Evolutionary conservation across 2,113 vertebrate genomes (phyloP).

Genomic region (Cottus gobio): DNA sequence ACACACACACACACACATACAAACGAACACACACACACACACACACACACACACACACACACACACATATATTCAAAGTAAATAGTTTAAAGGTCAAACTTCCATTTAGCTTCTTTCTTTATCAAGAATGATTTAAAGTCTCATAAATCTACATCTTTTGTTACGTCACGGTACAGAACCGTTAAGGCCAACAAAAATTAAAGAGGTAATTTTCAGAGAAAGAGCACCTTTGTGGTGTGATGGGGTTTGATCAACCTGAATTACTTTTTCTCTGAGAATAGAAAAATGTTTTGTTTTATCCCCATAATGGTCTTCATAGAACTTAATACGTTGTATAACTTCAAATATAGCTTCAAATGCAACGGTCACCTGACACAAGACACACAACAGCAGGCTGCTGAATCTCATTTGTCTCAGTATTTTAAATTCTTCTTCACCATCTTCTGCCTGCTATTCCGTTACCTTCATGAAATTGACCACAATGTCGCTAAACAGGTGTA

Average conservation of each 20-base stretch:
- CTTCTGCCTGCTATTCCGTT: background rate
- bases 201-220: no score
- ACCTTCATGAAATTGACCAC: background rate
- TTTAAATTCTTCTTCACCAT: background rate
- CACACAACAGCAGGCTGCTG: background rate
- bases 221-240: background rate
- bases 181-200: no score
- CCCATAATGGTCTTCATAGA: background rate
- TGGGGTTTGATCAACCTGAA: background rate
- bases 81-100: background rate
- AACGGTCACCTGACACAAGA: background rate
- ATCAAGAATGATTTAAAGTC: no score
- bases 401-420: background rate
- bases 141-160: no score
- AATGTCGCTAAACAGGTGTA: background rate
- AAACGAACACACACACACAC: slow-evolving; percentile 33
- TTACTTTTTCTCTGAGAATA: no score
- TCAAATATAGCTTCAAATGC: background rate
- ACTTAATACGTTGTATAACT: background rate
- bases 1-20: slow-evolving; percentile 45
- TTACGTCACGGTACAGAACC: no score
- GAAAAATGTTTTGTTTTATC: background rate
- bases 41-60: slow-evolving; percentile 31
- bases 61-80: background rate
- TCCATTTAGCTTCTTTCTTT: no score